Evolutionary conservation across 1,140 invertebrate species (phyloP), one percentile per base, ranked within the genome.

Genomic region (Drosophila lacteicornis): DNA sequence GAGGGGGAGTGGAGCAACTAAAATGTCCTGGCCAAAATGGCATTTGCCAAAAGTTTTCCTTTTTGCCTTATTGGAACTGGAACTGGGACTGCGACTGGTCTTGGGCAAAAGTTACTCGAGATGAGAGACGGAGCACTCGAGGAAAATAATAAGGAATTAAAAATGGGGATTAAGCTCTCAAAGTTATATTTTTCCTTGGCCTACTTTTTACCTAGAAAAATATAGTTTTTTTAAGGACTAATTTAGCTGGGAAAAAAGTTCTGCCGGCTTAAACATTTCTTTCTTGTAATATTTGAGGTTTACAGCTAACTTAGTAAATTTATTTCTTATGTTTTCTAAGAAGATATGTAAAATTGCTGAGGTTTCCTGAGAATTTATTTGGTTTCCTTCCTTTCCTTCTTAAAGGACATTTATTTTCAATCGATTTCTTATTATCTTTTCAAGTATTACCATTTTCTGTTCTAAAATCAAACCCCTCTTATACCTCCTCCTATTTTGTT

Each of bases 41-140:
- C 55, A 55, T 66, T 62, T 62, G 56, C 30, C 60, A 67, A 63
- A 53, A 53, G 67, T 69, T 43, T 66, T 63, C 57, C 33, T 11
- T 15, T 15, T 46, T 40, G 53, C 33, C 17, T 22, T 22, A 55
- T 38, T 38, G 43, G 17, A 33, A 33, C 33, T 33, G 51, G 1
- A 33, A 33, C 33, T 33, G 3, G 3, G 19, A 4, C 17, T 36
- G 33, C 9, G 33, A 8, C 8, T 11, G 33, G 13, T n/a, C 33
- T 11, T n/a, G 53, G 53, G 7, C 53, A 40, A 11, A 9, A 22
- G 19, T 40, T 22, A 8, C 36, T 55, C 36, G 13, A 55, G 33
- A 38, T 55, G 36, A 55, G 36, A 22, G 17, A 19, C 22, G 33
- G 36, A 38, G 33, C 53, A 55, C 53, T 55, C 15, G 36, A 30